Evolutionary conservation across 2,797 vertebrate genomes (phyloP).

Genomic region (Menidia menidia): DNA sequence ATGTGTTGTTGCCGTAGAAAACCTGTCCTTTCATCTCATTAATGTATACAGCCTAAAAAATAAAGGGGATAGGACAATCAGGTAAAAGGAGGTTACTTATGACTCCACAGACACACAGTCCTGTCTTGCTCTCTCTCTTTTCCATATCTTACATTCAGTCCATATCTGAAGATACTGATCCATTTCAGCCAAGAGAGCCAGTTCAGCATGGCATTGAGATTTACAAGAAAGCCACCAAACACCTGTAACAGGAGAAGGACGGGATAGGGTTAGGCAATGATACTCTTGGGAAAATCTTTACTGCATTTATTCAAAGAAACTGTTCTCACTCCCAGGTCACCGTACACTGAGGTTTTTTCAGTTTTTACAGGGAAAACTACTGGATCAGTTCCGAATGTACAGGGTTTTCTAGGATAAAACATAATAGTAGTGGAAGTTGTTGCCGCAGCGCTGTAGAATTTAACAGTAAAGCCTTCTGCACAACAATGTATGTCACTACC

Average conservation of each 20-base stretch:
- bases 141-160: constrained; percentile 76
- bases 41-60: constrained; percentile 80
- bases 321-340: no score
- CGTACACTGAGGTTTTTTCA: no score
- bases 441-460: no score
- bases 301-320: background rate
- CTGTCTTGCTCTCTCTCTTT: background rate
- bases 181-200: constrained; percentile 88
- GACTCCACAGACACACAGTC: background rate
- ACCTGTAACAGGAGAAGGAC: constrained; percentile 68
- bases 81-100: constrained; percentile 10
- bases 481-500: no score
- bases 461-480: no score
- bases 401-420: no score
- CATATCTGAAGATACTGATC: constrained; percentile 86
- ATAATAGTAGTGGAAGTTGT: no score
- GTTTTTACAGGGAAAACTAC: no score
- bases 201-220: constrained; percentile 85
- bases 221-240: constrained; percentile 85
- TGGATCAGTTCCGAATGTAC: no score
- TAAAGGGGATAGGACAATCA: constrained; percentile 25
- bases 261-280: background rate
- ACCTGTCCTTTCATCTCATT: constrained; percentile 80
- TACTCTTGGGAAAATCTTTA: background rate
- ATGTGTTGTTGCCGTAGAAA: constrained; percentile 60